Conservation (phyloP, 2,797 vertebrate species). For the Enteromius treurensis region DNA sequence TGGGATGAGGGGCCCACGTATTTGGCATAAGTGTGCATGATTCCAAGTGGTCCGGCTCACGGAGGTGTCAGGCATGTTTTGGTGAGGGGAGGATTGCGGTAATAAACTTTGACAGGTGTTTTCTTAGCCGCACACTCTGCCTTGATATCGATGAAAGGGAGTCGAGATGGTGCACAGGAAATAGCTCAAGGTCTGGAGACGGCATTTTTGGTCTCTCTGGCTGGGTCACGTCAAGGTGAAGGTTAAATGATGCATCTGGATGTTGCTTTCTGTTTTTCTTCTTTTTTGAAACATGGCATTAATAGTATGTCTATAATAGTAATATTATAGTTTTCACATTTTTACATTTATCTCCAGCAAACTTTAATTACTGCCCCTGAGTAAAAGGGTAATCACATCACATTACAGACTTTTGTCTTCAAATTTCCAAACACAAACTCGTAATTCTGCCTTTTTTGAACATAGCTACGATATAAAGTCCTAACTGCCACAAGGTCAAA, state of each 20-base stretch:
- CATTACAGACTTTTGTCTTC: not conserved
- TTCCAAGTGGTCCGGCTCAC: slow-evolving; percentile 8
- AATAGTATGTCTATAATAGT: slow-evolving; percentile 28
- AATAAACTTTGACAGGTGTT: slow-evolving; percentile 38
- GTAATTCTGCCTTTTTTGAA: not conserved
- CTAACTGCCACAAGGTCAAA: not conserved
- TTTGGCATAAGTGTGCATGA: slow-evolving; percentile 30
- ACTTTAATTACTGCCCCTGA: not conserved
- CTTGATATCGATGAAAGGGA: slow-evolving; percentile 18
- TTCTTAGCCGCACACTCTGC: slow-evolving; percentile 4
- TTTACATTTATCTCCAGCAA: not conserved
- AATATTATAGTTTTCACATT: not conserved
- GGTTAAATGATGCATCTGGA: slow-evolving; percentile 36
- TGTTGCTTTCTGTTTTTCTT: not conserved
- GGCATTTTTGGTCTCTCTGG: slow-evolving; percentile 3
- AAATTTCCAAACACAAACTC: too few species aligned
- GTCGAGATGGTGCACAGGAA: slow-evolving; percentile 18
- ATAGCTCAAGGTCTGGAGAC: slow-evolving; percentile 12
- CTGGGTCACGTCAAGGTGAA: slow-evolving; percentile 9
- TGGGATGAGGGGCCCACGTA: slow-evolving; percentile 32
- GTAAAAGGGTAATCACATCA: not conserved
- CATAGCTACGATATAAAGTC: not conserved
- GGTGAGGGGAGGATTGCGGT: slow-evolving; percentile 2
- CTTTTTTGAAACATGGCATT: not conserved
- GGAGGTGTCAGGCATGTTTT: not conserved